These are phyloP conservation scores for Saccopteryx leptura DNA, from an alignment of 2,113 vertebrate genomes.

Conservation along the genomic window DNA sequence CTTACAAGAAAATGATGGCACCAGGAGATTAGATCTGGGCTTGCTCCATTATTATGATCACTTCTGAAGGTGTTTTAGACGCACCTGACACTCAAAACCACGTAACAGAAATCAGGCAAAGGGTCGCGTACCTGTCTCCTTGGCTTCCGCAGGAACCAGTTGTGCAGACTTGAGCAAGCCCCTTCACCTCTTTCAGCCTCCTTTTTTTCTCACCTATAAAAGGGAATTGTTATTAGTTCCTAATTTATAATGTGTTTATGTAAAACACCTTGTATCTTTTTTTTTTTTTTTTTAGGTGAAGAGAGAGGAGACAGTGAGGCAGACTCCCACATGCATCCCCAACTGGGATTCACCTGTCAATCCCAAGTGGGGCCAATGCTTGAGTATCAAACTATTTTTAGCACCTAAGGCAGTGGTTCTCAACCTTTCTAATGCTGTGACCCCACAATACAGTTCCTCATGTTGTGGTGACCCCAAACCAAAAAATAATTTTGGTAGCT, in stretches of 20 bases:
- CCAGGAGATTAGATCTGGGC: not conserved
- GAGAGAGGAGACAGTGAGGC: no score
- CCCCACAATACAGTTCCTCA: no score
- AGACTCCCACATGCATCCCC: no score
- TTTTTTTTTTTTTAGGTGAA: no score
- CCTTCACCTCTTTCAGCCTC: not conserved
- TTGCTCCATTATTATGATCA: not conserved
- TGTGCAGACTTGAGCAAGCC: rapidly evolving
- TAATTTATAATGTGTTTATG: not conserved
- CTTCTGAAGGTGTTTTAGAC: not conserved
- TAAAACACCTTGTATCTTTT: not conserved
- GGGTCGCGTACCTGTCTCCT: not conserved
- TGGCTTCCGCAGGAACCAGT: not conserved
- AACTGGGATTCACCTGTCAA: no score
- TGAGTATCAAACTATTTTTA: no score
- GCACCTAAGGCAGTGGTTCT: no score
- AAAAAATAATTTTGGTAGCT: no score
- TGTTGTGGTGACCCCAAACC: no score
- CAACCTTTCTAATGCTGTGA: no score
- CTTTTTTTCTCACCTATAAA: not conserved
- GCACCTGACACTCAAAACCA: not conserved
- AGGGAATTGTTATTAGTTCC: not conserved
- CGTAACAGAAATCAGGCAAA: rapidly evolving
- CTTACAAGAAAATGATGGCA: not conserved
- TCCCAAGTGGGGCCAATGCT: no score